phyloP scores from a whole-genome alignment of 2,888 invertebrate genomes.

The Agrochola circellaris region DNA sequence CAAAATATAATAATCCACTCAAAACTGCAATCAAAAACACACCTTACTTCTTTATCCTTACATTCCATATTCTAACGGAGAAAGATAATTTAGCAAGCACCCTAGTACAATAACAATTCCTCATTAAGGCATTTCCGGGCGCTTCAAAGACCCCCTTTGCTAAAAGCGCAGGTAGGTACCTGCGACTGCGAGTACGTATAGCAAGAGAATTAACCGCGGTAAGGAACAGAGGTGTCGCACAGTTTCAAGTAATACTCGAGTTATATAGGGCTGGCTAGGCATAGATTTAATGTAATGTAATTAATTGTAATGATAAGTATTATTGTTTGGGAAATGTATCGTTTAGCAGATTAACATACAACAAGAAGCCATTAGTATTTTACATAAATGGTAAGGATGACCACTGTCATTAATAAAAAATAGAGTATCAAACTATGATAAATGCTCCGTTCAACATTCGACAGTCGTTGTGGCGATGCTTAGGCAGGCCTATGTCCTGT shows the following conservation, averaged over 20 bases:
- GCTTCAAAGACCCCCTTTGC: constrained; percentile 59
- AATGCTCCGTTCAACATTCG: too few species aligned
- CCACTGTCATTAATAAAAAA: too few species aligned
- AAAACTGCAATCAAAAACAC: constrained; percentile 34
- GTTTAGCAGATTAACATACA: background rate
- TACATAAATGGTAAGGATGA: background rate
- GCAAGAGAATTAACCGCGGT: constrained; percentile 49
- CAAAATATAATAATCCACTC: constrained; percentile 29
- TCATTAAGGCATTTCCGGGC: constrained; percentile 65
- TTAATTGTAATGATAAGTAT: background rate
- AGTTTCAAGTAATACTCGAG: constrained; percentile 41
- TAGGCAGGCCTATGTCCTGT: background rate
- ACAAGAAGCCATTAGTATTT: background rate
- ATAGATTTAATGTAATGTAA: background rate
- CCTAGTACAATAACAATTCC: constrained; percentile 65
- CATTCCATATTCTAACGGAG: constrained; percentile 21
- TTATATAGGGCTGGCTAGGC: constrained; percentile 39
- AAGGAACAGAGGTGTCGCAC: constrained; percentile 55
- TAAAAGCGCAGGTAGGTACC: constrained; percentile 51
- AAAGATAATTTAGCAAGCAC: constrained; percentile 56
- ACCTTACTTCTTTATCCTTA: background rate
- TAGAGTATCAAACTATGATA: too few species aligned
- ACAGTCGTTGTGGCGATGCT: background rate
- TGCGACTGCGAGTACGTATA: constrained; percentile 12
- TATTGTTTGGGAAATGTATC: background rate